Conservation (phyloP, 92 coral and sea anemone species). For the Epizoanthus stellaris region DNA sequence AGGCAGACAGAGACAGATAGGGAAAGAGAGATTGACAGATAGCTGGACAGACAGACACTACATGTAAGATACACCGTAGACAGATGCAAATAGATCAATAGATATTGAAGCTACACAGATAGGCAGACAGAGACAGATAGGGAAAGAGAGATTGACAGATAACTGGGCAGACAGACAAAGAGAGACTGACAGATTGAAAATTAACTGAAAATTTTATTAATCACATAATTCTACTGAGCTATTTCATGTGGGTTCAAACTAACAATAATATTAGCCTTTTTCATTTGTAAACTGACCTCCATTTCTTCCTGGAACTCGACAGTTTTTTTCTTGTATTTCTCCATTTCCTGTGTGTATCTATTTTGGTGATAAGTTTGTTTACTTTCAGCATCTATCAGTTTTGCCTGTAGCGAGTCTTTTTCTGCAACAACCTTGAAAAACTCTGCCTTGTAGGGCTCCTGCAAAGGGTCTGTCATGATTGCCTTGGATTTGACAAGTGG, state of each 20-base stretch:
- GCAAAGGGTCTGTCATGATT: conserved; percentile 79
- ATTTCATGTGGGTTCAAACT: neutral
- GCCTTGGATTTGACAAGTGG: conserved; percentile 79
- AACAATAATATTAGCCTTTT: neutral
- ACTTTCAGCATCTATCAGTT: conserved; percentile 69
- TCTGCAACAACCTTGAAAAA: conserved; percentile 72
- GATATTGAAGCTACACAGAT: neutral
- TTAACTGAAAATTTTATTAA: too few species aligned
- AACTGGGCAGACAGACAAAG: neutral
- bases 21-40: neutral
- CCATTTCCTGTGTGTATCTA: conserved; percentile 61
- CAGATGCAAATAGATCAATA: neutral
- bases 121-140: neutral
- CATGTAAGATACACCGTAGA: neutral
- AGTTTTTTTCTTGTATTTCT: conserved; percentile 76
- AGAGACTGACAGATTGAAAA: neutral
- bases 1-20: neutral
- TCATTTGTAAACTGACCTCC: conserved; percentile 63
- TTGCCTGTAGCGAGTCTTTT: conserved; percentile 67
- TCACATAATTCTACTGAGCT: neutral
- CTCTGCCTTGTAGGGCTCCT: conserved; percentile 85
- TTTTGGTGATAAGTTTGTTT: conserved; percentile 60
- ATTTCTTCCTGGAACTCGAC: conserved; percentile 62
- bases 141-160: neutral
- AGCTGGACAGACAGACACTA: neutral